Conservation (phyloP, 2,113 vertebrate species). For the Chiloscyllium plagiosum region DNA sequence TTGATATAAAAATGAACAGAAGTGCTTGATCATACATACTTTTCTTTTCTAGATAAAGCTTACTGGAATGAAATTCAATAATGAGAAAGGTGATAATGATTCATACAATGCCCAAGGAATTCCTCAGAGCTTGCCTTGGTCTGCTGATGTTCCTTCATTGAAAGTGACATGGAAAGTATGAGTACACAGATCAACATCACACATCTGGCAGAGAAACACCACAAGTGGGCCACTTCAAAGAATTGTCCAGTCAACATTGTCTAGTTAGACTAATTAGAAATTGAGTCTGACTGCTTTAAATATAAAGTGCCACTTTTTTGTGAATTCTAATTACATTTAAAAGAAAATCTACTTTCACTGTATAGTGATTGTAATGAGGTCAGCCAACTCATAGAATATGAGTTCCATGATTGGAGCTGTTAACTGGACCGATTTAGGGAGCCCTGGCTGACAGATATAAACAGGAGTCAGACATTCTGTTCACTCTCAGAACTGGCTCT, state of each 20-base stretch:
- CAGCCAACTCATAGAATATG: too few relatives aligned
- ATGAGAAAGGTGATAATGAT: background rate
- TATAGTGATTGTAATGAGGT: too few relatives aligned
- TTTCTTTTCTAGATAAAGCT: slow-evolving; percentile 2
- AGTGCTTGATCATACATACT: background rate
- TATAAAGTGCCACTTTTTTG: background rate
- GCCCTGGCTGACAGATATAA: too few relatives aligned
- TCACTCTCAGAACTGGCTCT: too few relatives aligned
- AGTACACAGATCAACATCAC: background rate
- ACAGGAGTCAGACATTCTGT: too few relatives aligned
- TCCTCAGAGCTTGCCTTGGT: background rate
- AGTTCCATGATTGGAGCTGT: too few relatives aligned
- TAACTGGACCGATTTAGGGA: too few relatives aligned
- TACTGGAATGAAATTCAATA: background rate
- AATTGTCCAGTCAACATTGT: background rate
- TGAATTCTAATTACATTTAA: background rate
- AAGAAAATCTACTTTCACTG: background rate
- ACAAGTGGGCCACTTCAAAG: too few relatives aligned
- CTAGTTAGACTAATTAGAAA: background rate
- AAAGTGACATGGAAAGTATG: background rate
- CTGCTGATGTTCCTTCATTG: background rate
- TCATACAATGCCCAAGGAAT: background rate
- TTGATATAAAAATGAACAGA: slow-evolving; percentile 16
- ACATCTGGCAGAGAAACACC: background rate
- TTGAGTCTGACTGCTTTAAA: background rate